Evolutionary conservation across 2,113 vertebrate species (phyloP), one percentile per base, ranked within the genome.

Genomic region (Bubalus kerabau): DNA sequence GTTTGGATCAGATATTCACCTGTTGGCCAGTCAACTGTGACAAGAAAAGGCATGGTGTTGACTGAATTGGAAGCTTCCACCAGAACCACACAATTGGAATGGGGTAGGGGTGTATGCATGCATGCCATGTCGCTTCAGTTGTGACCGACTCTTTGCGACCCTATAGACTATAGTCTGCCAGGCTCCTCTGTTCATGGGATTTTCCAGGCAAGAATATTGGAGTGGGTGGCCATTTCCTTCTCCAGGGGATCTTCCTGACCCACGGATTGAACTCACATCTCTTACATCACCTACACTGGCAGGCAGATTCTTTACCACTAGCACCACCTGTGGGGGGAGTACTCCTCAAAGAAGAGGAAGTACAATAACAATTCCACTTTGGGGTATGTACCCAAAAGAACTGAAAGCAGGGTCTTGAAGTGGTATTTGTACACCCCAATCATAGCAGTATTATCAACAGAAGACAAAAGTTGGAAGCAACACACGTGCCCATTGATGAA

Each of bases 141-240:
- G 0, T 26, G 40, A 43, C 12, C 12, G 0, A 43, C 71, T 43
- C 12, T 74, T 74, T 76, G 71, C 1, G 0, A 15, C 12, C 5
- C 71, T 43, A 4, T 74, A 24, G 21, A 74, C 36, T 74, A 12
- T 74, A 76, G 40, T 2, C 23, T 43, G 1, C 71, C 71, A 76
- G 71, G 12, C 6, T 26, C 71, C 40, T 43, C 23, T 13, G 23
- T 43, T 24, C 71, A 43, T 7, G 71, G 36, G 21, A 43, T 43
- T 74, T 43, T 43, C 71, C 71, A 74, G 36, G 40, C 40, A 76
- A 76, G 71, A 76, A 76, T 43, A 76, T 26, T 76, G 71, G 6
- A 76, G 23, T 76, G 40, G 12, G 12, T 26, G 23, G 40, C 71
- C 23, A 76, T 14, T 26, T 43, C 23, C 71, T 76, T 76, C 40